These are phyloP conservation scores for Coracopsis vasa DNA, from an alignment of 2,113 vertebrate species.

Conservation along the genomic window DNA sequence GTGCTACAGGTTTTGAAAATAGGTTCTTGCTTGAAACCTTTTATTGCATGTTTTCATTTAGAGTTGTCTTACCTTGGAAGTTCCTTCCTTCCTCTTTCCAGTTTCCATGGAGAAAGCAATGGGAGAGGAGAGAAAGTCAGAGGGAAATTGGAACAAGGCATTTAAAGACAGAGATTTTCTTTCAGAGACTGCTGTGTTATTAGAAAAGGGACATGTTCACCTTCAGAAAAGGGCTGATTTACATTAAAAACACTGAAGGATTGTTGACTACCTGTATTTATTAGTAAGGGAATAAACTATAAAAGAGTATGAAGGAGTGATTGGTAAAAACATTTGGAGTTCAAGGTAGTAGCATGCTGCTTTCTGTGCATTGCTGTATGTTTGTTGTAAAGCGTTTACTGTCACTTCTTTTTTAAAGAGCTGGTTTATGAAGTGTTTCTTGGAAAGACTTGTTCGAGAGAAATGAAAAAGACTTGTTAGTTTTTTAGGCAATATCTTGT, in stretches of 20 bases:
- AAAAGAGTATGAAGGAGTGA: background rate
- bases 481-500: background rate
- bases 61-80: background rate
- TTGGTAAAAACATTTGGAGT: background rate
- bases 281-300: background rate
- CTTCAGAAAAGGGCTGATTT: background rate
- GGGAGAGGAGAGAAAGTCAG: background rate
- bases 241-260: background rate
- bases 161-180: background rate
- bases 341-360: background rate
- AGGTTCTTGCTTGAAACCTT: background rate
- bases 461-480: background rate
- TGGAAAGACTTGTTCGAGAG: constrained; percentile 20
- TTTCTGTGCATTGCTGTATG: background rate
- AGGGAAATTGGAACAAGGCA: background rate
- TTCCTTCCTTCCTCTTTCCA: background rate
- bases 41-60: background rate
- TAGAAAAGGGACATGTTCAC: background rate
- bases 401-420: constrained; percentile 29
- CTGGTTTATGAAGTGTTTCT: constrained; percentile 56
- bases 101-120: background rate
- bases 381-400: constrained; percentile 30
- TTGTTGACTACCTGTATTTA: background rate
- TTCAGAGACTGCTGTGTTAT: background rate
- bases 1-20: background rate